Evolutionary conservation across 2,113 vertebrate species (phyloP).

Genomic region (Nesogale talazaci): DNA sequence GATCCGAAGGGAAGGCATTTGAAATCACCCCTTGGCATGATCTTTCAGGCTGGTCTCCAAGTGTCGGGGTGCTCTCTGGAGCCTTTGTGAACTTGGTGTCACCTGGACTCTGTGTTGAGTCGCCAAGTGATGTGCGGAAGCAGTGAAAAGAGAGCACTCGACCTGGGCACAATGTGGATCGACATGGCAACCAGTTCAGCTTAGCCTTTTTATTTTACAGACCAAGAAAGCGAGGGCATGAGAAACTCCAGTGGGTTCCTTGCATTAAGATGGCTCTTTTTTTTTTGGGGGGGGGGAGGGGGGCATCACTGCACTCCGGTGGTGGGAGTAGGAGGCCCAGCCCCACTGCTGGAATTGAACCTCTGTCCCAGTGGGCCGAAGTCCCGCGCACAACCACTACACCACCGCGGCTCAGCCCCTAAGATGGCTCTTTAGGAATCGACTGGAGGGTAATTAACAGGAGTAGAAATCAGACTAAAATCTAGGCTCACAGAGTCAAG

Average conservation of each 20-base stretch:
- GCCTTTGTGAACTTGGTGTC: slow-evolving; percentile 3
- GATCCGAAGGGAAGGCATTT: slow-evolving; percentile 65
- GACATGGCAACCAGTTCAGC: background rate
- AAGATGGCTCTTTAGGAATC: background rate
- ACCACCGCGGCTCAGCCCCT: too few species aligned
- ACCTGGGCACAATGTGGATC: background rate
- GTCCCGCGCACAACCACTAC: too few species aligned
- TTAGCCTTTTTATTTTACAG: slow-evolving; percentile 30
- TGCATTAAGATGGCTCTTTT: background rate
- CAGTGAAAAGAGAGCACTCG: background rate
- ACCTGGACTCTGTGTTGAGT: background rate
- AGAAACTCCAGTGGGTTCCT: slow-evolving; percentile 18
- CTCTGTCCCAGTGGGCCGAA: too few species aligned
- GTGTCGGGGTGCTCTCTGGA: slow-evolving; percentile 1
- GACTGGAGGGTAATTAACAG: background rate
- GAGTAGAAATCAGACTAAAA: slow-evolving; percentile 26
- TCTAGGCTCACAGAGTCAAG: background rate
- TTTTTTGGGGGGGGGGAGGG: too few species aligned
- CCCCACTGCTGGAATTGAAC: too few species aligned
- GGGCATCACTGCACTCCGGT: too few species aligned
- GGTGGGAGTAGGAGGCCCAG: too few species aligned
- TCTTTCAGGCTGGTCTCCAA: slow-evolving; percentile 53
- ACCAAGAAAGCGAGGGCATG: slow-evolving; percentile 38
- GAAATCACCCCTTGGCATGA: slow-evolving; percentile 37
- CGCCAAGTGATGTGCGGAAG: slow-evolving; percentile 6